Conservation (phyloP, 2,113 vertebrate genomes). For the Calidris pygmaea region DNA sequence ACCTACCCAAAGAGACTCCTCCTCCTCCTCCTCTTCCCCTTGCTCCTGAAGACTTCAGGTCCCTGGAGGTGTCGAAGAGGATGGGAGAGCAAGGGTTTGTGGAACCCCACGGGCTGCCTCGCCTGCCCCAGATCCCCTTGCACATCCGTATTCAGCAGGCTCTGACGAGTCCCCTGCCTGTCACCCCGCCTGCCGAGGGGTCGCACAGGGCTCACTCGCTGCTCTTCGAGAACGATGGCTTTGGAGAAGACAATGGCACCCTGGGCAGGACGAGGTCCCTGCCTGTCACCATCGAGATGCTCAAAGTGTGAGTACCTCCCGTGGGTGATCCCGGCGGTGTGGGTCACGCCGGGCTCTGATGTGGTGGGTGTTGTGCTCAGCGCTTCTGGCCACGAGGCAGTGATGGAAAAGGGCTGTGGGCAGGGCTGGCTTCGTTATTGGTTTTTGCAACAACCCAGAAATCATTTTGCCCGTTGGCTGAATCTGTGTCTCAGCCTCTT, state of each 20-base stretch:
- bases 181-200: constrained; percentile 83
- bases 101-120: constrained; percentile 69
- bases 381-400: fast-evolving
- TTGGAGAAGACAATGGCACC: constrained; percentile 77
- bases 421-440: not conserved
- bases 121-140: constrained; percentile 83
- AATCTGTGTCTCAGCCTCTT: not conserved
- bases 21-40: not conserved
- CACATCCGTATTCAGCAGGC: constrained; percentile 98
- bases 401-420: not conserved
- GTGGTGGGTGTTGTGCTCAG: fast-evolving
- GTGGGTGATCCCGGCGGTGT: fast-evolving
- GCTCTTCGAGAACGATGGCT: constrained; percentile 87
- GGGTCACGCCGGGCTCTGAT: not conserved
- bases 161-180: constrained; percentile 86
- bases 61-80: not conserved
- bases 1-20: constrained; percentile 35
- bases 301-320: constrained; percentile 90
- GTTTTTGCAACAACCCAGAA: not conserved
- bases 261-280: constrained; percentile 83
- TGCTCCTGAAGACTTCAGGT: not conserved
- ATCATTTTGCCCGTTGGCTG: not conserved
- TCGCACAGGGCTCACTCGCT: constrained; percentile 88
- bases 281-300: constrained; percentile 93
- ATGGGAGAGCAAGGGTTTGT: constrained; percentile 71